Evolutionary conservation across 2,113 vertebrate genomes (phyloP), one percentile per base, ranked within the genome.

Genomic region (Centropus unirufus): DNA sequence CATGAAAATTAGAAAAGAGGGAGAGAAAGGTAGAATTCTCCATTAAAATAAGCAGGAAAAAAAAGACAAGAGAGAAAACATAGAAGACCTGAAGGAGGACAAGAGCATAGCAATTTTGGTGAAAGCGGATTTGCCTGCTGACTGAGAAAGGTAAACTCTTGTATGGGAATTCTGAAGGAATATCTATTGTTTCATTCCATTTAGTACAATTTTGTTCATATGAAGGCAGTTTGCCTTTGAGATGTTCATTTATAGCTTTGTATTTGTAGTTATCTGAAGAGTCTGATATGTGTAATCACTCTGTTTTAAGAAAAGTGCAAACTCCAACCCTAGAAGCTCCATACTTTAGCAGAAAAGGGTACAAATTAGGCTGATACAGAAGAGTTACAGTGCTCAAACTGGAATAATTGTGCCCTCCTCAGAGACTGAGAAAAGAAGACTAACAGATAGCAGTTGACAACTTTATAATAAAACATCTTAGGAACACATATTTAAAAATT

Each of bases 61-160:
- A 24, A 12, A 1, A 17, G 13, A n/a, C 4, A 47, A 8, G 9
- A 75, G 9, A 66, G 8, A 76, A 80, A 58, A 6, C 14, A 36
- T 5, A 54, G 21, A 82, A 59, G 19, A 8, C 2, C 4, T 64
- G 8, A 30, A 22, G 19, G 19, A 39, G 23, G 16, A 12, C 8
- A 34, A 59, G 52, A 52, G 46, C 15, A 51, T 4, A 42, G 21
- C 0, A 1, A 27, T 51, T 78, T 11, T 75, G 5, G 6, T 9
- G 24, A 52, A 46, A 80, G 2, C 2, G 3, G 2, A 46, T 47
- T 82, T 83, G n/a, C 5, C 32, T 49, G 13, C 12, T 70, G 30
- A 66, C 21, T 63, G 30, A 15, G 3, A 91, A 12, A 0, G 8
- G 30, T 54, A 63, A 91, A 55, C 14, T 47, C 4, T 87, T 3